A percentile compares a stretch with the other conserved stretches of the same genome.
phyloP scores from a whole-genome alignment of 2,113 vertebrate genomes.

The Mustela lutreola region DNA sequence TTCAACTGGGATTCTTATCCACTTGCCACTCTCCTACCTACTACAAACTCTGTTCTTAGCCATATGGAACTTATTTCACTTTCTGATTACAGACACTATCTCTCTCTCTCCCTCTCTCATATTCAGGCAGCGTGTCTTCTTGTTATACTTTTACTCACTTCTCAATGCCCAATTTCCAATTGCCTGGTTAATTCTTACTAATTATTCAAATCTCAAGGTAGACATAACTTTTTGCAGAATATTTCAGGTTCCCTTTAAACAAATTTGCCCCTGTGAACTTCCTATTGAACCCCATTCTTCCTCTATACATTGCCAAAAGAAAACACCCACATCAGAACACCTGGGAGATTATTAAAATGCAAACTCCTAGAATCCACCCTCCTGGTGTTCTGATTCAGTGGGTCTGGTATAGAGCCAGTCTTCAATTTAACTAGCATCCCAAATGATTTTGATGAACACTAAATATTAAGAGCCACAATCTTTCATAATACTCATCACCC shows the following conservation, averaged over 20 bases:
- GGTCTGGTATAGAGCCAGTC: not conserved
- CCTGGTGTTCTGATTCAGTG: not conserved
- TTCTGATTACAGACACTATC: not conserved
- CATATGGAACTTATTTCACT: constrained; percentile 27
- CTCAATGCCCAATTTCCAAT: not conserved
- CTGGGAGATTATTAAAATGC: constrained; percentile 12
- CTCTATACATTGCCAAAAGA: not conserved
- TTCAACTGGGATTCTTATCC: not conserved
- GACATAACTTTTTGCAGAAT: not conserved
- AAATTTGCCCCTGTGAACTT: not conserved
- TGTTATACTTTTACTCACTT: not conserved
- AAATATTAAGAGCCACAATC: not conserved
- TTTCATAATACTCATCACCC: not conserved
- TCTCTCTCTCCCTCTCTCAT: not conserved
- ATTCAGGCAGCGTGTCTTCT: not conserved
- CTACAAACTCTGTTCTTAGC: constrained; percentile 33
- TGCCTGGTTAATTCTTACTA: not conserved
- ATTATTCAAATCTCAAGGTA: not conserved
- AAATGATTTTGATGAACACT: not conserved
- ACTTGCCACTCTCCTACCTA: not conserved
- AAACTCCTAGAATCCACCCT: not conserved
- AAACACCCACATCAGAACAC: not conserved
- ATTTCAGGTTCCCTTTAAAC: not conserved
- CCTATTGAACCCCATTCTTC: not conserved
- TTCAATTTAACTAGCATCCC: not conserved